Conservation (phyloP, 2,888 invertebrate species). For the Acleris laterana region DNA sequence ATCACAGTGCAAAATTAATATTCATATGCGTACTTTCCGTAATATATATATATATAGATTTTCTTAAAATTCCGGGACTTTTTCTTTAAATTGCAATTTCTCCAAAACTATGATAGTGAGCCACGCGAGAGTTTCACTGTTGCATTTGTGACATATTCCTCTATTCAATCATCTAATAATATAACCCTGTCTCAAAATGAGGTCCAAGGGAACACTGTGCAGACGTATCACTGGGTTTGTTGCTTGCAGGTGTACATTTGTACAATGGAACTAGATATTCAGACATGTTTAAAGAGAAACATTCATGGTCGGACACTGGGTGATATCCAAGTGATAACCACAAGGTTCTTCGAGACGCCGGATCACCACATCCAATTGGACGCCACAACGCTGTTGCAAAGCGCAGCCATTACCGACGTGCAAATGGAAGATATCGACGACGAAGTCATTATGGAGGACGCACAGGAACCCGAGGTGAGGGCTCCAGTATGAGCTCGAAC, state of each 20-base stretch:
- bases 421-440: slow-evolving; percentile 91
- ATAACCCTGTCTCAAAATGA: no score
- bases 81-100: no score
- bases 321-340: slow-evolving; percentile 90
- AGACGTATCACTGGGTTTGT: slow-evolving; percentile 19
- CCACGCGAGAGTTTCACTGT: no score
- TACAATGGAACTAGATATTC: slow-evolving; percentile 92
- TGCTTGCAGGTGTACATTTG: slow-evolving; percentile 92
- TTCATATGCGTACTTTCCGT: no score
- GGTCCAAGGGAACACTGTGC: no score
- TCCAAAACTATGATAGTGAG: no score
- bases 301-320: slow-evolving; percentile 91
- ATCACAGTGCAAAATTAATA: no score
- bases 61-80: no score
- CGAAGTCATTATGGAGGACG: slow-evolving; percentile 69
- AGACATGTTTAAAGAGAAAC: slow-evolving; percentile 92
- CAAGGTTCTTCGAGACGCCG: slow-evolving; percentile 91
- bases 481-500: slow-evolving; percentile 38
- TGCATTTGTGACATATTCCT: no score
- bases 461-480: slow-evolving; percentile 79
- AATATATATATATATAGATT: no score
- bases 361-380: slow-evolving; percentile 92
- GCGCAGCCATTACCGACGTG: slow-evolving; percentile 91
- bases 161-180: no score
- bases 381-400: slow-evolving; percentile 92